These are phyloP conservation scores for Osmerus eperlanus DNA, from an alignment of 2,113 vertebrate species.

Conservation along the genomic window DNA sequence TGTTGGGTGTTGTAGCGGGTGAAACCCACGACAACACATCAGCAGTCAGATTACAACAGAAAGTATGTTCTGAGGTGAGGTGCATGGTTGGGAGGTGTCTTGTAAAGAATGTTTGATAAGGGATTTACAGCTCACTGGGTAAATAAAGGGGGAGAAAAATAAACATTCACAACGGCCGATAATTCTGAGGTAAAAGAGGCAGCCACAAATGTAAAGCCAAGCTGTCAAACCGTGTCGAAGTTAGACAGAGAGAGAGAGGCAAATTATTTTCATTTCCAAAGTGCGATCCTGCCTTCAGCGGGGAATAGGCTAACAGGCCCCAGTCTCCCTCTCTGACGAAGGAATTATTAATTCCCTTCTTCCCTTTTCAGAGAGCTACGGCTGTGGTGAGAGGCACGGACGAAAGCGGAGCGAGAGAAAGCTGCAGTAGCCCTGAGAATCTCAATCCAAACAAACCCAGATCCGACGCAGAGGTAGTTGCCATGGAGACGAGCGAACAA, in stretches of 20 bases:
- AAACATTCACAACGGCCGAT: neutral
- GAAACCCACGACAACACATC: too few species aligned
- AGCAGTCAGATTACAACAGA: too few species aligned
- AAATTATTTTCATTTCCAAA: neutral
- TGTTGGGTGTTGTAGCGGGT: too few species aligned
- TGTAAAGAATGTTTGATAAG: conserved; percentile 1
- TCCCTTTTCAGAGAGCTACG: conserved; percentile 57
- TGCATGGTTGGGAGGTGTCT: neutral
- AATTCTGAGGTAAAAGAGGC: too few species aligned
- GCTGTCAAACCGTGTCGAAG: too few species aligned
- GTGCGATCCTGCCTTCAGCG: neutral
- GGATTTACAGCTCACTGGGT: neutral
- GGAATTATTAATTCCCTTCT: conserved; percentile 7
- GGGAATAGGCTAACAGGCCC: neutral
- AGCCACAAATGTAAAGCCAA: too few species aligned
- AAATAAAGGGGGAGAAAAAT: neutral
- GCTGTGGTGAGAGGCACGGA: conserved; percentile 48
- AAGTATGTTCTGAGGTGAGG: conserved; percentile 10
- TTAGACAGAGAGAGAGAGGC: neutral
- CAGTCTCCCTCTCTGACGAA: neutral
- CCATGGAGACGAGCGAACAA: conserved; percentile 76
- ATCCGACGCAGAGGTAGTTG: conserved; percentile 53
- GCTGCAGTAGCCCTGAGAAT: conserved; percentile 61
- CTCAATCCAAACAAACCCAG: conserved; percentile 47
- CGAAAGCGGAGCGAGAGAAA: conserved; percentile 61